Base-by-base conservation (phyloP, 2,113 vertebrate species). In the Ciconia stormi region DNA sequence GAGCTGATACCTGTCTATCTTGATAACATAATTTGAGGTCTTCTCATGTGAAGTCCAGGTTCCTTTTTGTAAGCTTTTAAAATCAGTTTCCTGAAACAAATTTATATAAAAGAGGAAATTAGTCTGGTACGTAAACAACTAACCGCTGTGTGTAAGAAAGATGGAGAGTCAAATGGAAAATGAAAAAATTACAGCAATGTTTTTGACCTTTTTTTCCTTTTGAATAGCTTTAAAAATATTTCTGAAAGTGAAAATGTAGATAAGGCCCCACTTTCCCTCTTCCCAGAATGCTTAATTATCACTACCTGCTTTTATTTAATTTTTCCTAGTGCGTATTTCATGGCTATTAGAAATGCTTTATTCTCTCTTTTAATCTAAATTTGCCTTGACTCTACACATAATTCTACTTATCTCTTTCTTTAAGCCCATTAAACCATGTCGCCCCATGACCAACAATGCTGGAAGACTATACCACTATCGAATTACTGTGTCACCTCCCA, bases 401-500 rank as follows among this genome's bases (percentile, higher is more conserved):
- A 78, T 86, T 95, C 61, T 87, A 29, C 69, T 89, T 87, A 79
- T 87, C 89, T 97, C 36, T 91, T 38, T 89, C 69, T 95, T 82
- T 62, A 89, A 99, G 99, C 93, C 98, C 11, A 99, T 99, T 93
- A 99, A 99, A 93, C 95, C 97, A 4, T 99, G 99, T 71, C 99
- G 99, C 32, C 97, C 97, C 3, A 99, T 99, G 99, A 99, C 98
- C 98, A 99, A 99, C 98, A 99, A 99, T 20, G 98, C 99, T 4
- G 99, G 99, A 25, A 98, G 99, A 55, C 98, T 99, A 5, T 99
- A 99, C 95, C 99, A 99, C 98, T 99, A 99, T 94, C 98, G 99
- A 94, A 99, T 99, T 95, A 99, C 99, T 0, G 99, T 99, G 94
- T 99, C 99, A 2, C 99, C 99, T 21, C 99, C 99, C 69, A 99